A percentile compares a stretch with the other conserved stretches of the same genome.
phyloP scores from a whole-genome alignment of 92 coral and sea anemone species.

The Phymanthus crucifer region DNA sequence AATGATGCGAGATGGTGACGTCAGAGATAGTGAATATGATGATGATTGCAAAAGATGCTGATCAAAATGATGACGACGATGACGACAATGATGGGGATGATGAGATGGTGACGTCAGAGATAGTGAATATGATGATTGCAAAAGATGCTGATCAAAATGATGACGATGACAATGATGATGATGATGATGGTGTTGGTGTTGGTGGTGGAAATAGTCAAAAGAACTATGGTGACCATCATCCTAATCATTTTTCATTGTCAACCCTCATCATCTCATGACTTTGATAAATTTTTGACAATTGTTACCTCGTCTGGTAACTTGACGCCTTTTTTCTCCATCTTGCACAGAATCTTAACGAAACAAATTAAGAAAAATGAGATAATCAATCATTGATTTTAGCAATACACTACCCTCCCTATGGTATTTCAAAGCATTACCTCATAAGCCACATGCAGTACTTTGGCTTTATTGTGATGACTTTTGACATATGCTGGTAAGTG shows the following conservation, averaged over 20 bases:
- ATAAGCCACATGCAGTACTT: slow-evolving; percentile 84
- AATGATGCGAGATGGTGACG: not conserved
- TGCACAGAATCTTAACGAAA: slow-evolving; percentile 70
- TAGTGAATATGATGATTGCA: not conserved
- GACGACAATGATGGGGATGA: not conserved
- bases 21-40: not conserved
- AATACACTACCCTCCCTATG: not conserved
- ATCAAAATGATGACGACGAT: too few species aligned
- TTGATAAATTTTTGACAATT: not conserved
- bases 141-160: not conserved
- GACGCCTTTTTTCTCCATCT: slow-evolving; percentile 78
- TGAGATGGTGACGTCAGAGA: not conserved
- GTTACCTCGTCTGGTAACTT: slow-evolving; percentile 90
- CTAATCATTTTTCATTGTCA: too few species aligned
- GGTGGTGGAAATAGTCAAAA: too few species aligned
- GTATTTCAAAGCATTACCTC: slow-evolving; percentile 75
- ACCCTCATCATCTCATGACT: too few species aligned
- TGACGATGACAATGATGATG: too few species aligned
- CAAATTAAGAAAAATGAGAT: not conserved
- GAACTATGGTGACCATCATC: too few species aligned
- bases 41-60: not conserved
- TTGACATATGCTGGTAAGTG: slow-evolving; percentile 93
- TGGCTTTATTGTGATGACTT: slow-evolving; percentile 93
- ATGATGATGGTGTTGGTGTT: too few species aligned
- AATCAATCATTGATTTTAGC: not conserved